Evolutionary conservation across 2,113 vertebrate species (phyloP), one percentile per base, ranked within the genome.

Genomic region (Laterallus jamaicensis): DNA sequence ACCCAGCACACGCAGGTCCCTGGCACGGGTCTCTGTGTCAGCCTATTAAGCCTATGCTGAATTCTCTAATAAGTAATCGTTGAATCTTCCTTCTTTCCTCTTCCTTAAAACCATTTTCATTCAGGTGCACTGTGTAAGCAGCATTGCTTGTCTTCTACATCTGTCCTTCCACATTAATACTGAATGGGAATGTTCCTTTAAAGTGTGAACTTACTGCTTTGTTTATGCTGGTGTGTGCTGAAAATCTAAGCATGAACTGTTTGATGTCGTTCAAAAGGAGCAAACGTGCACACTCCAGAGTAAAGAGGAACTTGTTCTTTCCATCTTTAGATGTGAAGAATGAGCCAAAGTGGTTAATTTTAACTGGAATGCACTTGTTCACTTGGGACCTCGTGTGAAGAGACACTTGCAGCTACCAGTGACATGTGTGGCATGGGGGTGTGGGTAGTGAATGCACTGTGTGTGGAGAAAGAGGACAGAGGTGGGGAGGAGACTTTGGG

Each of bases 211-310:
- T 77, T 39, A 35, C 6, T 39, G 10, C 55, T 80, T 66, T 28
- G 25, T 20, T 84, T 7, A 1, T 0, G 1, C 29, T 47, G 16
- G 2, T 62, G 1, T n/a, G 2, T 31, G 1, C 67, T 77, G 15
- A 49, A 70, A 82, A 91, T 18, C 35, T 17, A 35, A 32, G 21
- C 8, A 3, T 44, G 47, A 58, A 31, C 74, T 35, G 10, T 55
- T 73, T 55, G 16, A 59, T 89, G 14, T 49, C 58, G 54, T 76
- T 76, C 50, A 60, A 76, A 81, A 31, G 24, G 62, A 60, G 59
- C 54, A 63, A 71, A 39, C 31, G 47, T 85, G 3, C 42, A 29
- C 3, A 0, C 6, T 67, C 14, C 11, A 42, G 20, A 82, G 28
- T 42, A 60, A 44, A 66, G 39, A 82, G 91, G 18, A 84, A 54